Conservation (phyloP, 2,797 vertebrate species). For the Semotilus atromaculatus region DNA sequence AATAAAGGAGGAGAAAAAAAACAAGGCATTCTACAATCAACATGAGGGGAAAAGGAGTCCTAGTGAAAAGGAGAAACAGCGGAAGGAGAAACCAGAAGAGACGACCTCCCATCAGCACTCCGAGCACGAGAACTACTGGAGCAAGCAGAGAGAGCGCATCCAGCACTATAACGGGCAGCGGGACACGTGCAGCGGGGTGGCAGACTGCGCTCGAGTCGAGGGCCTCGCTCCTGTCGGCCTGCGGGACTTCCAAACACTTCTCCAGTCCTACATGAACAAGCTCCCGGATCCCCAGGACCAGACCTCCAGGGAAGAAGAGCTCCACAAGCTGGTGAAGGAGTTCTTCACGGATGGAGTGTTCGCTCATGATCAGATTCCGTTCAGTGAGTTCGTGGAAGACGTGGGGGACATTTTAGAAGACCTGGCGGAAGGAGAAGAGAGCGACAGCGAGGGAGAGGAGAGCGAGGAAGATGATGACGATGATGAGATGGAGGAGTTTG, state of each 20-base stretch:
- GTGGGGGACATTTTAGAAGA: constrained; percentile 89
- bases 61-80: constrained; percentile 13
- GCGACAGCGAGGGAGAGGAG: constrained; percentile 62
- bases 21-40: constrained; percentile 6
- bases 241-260: constrained; percentile 71
- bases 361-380: constrained; percentile 84
- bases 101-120: constrained; percentile 56
- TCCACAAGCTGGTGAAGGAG: constrained; percentile 68
- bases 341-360: constrained; percentile 86
- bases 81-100: constrained; percentile 60
- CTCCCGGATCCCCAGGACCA: constrained; percentile 66
- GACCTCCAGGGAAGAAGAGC: constrained; percentile 56
- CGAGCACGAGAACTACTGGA: constrained; percentile 76
- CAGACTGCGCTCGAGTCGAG: constrained; percentile 83
- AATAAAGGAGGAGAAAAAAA: constrained; percentile 50
- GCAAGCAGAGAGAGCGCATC: constrained; percentile 69
- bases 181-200: constrained; percentile 74
- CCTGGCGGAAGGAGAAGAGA: constrained; percentile 74
- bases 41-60: not conserved
- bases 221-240: constrained; percentile 75
- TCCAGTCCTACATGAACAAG: constrained; percentile 78
- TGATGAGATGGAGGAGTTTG: constrained; percentile 79
- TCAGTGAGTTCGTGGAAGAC: constrained; percentile 86
- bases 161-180: constrained; percentile 71
- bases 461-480: constrained; percentile 67